A percentile compares a stretch with the other conserved stretches of the same genome.
Evolutionary conservation across 2,797 vertebrate genomes (phyloP).

Genomic region (Spea hammondii): DNA sequence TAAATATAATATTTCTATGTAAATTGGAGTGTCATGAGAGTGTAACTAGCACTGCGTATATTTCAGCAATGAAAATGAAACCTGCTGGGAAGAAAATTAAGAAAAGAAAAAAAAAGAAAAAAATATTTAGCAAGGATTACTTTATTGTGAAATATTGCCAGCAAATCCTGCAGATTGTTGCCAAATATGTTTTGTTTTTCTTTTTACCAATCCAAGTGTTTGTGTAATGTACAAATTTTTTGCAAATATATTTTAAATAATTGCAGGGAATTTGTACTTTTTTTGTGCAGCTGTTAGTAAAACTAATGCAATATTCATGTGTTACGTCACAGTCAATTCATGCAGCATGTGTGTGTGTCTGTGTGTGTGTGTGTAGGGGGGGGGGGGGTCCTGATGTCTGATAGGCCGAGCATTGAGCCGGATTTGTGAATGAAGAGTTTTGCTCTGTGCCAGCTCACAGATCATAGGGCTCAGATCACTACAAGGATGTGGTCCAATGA

Average conservation of each 20-base stretch:
- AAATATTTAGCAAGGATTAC: neutral
- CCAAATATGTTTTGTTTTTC: neutral
- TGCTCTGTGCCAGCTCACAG: slow-evolving; percentile 74
- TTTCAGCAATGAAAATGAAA: no score
- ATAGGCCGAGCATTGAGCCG: slow-evolving; percentile 69
- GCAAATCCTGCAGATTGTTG: no score
- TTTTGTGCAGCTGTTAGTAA: neutral
- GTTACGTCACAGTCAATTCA: slow-evolving; percentile 64
- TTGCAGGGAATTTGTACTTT: slow-evolving; percentile 23
- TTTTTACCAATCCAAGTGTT: neutral
- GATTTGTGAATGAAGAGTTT: slow-evolving; percentile 80
- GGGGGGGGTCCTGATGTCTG: slow-evolving; percentile 63
- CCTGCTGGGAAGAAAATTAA: neutral
- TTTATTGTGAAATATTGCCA: neutral
- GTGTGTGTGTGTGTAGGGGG: slow-evolving; percentile 31
- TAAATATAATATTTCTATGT: no score
- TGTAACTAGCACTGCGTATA: no score
- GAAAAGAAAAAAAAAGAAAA: neutral
- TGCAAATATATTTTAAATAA: neutral
- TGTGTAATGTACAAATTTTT: neutral
- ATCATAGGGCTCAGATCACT: slow-evolving; percentile 73
- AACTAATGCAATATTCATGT: slow-evolving; percentile 57
- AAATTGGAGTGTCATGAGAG: no score
- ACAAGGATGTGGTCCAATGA: slow-evolving; percentile 74
- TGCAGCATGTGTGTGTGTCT: slow-evolving; percentile 54